Evolutionary conservation across 2,797 vertebrate genomes (phyloP), one percentile per base, ranked within the genome.

Genomic region (Bradypus variegatus): DNA sequence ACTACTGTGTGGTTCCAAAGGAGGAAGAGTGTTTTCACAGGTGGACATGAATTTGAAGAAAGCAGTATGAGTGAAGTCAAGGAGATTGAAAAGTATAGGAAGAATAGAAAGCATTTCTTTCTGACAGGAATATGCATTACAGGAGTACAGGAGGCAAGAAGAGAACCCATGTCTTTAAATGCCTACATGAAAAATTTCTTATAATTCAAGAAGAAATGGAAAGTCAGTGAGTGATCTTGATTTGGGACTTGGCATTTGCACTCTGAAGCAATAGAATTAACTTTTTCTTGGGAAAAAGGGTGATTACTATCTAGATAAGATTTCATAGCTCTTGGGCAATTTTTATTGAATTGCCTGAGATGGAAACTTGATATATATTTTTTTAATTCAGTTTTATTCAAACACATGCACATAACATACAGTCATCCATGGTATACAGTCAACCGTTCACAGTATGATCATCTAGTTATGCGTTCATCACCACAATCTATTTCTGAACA

Each of bases 161-260:
- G n/a, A 77, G 82, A 85, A 82, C 15, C 29, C 36, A 18, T 78
- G 31, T 88, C 55, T 58, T 9, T 64, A 60, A 53, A 55, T 85
- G 58, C 23, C 50, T 83, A 6, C 31, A 5, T 91, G 78, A 75
- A 82, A 19, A 78, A 53, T 82, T 90, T 81, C 23, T 58, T 27
- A 88, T 91, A 55, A 81, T 62, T 93, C 36, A 80, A 0, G 88
- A 91, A 82, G 64, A 93, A 91, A 88, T 89, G 48, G 36, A 6
- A 78, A 89, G 77, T 73, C 33, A 19, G 18, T 58, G 48, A 62
- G 27, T 60, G 41, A 82, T 85, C 90, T 88, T 80, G 69, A 84
- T n/a, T 16, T 64, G 36, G 38, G 33, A 36, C 36, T 82, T 88
- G 14, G 11, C 77, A 87, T 84, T 84, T 70, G 27, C 13, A 75